A percentile compares a stretch with the other conserved stretches of the same genome.
Evolutionary conservation across 2,113 vertebrate genomes (phyloP).

Genomic region (Larimichthys polyactis): DNA sequence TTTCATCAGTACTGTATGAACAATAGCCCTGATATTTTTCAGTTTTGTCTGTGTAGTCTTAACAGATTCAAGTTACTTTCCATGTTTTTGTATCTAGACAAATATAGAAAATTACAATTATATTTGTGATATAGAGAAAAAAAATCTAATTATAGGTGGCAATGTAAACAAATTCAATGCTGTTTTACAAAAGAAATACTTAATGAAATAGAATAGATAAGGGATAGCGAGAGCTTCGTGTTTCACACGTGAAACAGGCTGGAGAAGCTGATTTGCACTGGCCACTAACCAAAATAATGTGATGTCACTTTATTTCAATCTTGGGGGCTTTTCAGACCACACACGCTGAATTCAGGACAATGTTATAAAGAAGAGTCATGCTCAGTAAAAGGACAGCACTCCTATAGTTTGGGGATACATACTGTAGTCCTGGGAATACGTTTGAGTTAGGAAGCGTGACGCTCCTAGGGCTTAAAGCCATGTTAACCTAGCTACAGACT

Average conservation of each 20-base stretch:
- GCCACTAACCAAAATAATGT: slow-evolving; percentile 75
- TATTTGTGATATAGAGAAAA: slow-evolving; percentile 53
- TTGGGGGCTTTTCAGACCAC: slow-evolving; percentile 55
- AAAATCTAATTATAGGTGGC: slow-evolving; percentile 31
- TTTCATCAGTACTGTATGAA: slow-evolving; percentile 55
- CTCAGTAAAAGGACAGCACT: slow-evolving; percentile 17
- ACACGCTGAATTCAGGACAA: slow-evolving; percentile 51
- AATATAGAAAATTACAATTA: slow-evolving; percentile 43
- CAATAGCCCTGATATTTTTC: slow-evolving; percentile 28
- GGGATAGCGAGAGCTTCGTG: slow-evolving; percentile 27
- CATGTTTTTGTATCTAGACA: slow-evolving; percentile 34
- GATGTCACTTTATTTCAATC: slow-evolving; percentile 75
- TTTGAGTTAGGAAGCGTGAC: background rate
- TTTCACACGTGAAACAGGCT: slow-evolving; percentile 34
- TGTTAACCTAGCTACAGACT: slow-evolving; percentile 37
- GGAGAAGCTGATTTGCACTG: slow-evolving; percentile 69
- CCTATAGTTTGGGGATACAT: slow-evolving; percentile 8
- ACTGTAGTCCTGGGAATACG: slow-evolving; percentile 17
- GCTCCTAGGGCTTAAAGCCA: slow-evolving; percentile 56
- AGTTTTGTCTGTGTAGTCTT: slow-evolving; percentile 31
- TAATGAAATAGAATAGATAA: slow-evolving; percentile 13
- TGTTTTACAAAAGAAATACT: slow-evolving; percentile 33
- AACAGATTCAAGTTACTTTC: slow-evolving; percentile 30
- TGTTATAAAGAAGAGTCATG: background rate
- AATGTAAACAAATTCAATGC: slow-evolving; percentile 45